These are phyloP conservation scores for Saguinus imperator DNA, from an alignment of 2,113 vertebrate genomes.

Conservation along the genomic window DNA sequence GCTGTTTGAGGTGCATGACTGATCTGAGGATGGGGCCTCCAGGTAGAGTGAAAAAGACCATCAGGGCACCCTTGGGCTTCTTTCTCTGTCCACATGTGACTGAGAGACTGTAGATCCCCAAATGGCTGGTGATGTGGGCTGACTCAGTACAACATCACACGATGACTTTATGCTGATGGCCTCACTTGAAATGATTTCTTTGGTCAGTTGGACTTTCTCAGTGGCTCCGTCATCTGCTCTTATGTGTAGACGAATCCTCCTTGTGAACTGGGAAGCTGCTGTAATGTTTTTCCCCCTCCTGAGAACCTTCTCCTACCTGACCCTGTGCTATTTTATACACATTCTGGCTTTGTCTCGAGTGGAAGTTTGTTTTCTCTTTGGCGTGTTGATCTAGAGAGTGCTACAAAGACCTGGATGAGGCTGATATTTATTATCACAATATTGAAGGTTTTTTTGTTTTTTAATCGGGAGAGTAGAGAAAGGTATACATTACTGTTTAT, in stretches of 20 bases:
- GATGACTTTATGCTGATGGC: rapidly evolving
- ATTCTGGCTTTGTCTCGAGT: background rate
- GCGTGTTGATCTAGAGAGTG: background rate
- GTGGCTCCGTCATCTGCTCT: background rate
- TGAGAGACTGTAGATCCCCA: background rate
- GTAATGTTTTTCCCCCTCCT: rapidly evolving
- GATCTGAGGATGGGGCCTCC: background rate
- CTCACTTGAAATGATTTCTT: background rate
- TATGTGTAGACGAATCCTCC: no score
- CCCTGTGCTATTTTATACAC: no score
- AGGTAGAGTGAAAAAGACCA: background rate
- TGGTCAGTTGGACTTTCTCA: background rate
- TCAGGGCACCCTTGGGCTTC: background rate
- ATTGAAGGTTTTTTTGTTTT: background rate
- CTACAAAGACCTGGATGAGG: background rate
- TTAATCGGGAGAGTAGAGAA: background rate
- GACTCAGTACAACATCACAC: background rate
- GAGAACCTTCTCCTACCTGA: rapidly evolving
- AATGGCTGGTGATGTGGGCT: background rate
- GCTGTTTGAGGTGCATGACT: background rate
- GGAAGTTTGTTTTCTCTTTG: background rate
- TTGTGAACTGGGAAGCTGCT: background rate
- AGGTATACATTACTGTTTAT: background rate
- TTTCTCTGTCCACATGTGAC: background rate
- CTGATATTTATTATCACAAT: background rate